These are phyloP conservation scores for Chelonia mydas DNA, from an alignment of 2,797 vertebrate species.

Conservation along the genomic window DNA sequence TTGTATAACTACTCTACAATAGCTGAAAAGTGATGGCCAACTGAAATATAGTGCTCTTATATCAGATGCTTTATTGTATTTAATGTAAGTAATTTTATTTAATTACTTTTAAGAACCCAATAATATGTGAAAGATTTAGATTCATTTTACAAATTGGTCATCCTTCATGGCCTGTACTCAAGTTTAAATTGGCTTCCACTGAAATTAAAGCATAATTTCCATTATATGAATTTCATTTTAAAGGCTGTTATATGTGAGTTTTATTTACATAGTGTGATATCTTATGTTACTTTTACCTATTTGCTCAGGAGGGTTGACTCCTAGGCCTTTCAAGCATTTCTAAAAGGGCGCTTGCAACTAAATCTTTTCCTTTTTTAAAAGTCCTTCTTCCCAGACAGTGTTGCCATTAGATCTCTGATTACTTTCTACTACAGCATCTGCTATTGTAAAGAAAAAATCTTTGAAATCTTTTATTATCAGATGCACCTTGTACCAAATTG, in stretches of 20 bases:
- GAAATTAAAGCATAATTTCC: background rate
- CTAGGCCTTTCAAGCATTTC: slow-evolving; percentile 60
- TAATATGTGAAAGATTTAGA: background rate
- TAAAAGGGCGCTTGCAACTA: slow-evolving; percentile 53
- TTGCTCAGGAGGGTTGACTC: slow-evolving; percentile 48
- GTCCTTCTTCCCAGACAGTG: background rate
- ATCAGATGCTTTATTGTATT: background rate
- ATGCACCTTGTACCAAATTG: background rate
- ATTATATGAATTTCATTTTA: background rate
- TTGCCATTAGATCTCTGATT: slow-evolving; percentile 15
- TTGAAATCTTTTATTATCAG: slow-evolving; percentile 2
- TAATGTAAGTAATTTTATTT: background rate
- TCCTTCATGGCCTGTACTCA: background rate
- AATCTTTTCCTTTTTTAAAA: background rate
- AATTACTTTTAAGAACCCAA: background rate
- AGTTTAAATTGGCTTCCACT: background rate
- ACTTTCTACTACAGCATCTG: background rate
- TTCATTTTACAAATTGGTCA: background rate
- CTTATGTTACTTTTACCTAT: background rate
- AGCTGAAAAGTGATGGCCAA: background rate
- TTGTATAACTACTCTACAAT: background rate
- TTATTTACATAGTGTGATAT: background rate
- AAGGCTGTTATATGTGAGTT: background rate
- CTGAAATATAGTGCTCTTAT: background rate
- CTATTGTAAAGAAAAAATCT: slow-evolving; percentile 44